phyloP scores from a whole-genome alignment of 1,140 invertebrate genomes.

The Dreissena rostriformis region DNA sequence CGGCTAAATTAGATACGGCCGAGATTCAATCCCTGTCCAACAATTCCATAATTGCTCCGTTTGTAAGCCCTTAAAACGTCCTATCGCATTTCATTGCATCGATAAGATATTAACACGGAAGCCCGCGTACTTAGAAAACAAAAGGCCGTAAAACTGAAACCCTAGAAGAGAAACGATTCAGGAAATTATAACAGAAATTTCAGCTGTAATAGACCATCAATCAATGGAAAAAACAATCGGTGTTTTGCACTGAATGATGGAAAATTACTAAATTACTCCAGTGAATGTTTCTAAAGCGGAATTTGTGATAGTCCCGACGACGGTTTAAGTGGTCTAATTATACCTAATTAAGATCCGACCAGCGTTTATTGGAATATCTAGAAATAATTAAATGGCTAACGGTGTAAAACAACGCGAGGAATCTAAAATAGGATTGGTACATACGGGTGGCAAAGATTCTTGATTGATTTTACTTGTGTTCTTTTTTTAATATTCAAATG shows the following conservation, averaged over 20 bases:
- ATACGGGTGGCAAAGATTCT: too few relatives aligned
- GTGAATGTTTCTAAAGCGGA: constrained; percentile 29
- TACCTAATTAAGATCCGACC: not conserved
- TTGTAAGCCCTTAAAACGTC: constrained; percentile 17
- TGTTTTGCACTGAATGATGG: constrained; percentile 39
- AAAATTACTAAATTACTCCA: constrained; percentile 43
- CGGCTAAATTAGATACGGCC: constrained; percentile 20
- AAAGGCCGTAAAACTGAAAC: constrained; percentile 45
- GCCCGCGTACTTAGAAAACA: constrained; percentile 38
- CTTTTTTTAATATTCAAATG: too few relatives aligned
- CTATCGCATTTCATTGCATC: constrained; percentile 39
- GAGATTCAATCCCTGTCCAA: not conserved
- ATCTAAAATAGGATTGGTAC: too few relatives aligned
- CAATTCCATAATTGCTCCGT: constrained; percentile 3
- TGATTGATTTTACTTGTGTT: too few relatives aligned
- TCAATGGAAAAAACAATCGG: constrained; percentile 35
- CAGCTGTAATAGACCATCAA: constrained; percentile 45
- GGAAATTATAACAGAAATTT: constrained; percentile 56
- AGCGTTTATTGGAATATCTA: constrained; percentile 10
- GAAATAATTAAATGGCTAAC: constrained; percentile 1
- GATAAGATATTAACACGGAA: constrained; percentile 50
- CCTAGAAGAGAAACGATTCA: constrained; percentile 43
- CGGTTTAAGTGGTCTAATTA: constrained; percentile 44
- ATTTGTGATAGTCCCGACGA: constrained; percentile 18
- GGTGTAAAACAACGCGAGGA: not conserved